Percentiles rank a stretch among this genome's conserved stretches.
These are phyloP conservation scores for Chiridota heheva DNA, from an alignment of 35 echinoderm and acorn worm species.

Conservation along the genomic window DNA sequence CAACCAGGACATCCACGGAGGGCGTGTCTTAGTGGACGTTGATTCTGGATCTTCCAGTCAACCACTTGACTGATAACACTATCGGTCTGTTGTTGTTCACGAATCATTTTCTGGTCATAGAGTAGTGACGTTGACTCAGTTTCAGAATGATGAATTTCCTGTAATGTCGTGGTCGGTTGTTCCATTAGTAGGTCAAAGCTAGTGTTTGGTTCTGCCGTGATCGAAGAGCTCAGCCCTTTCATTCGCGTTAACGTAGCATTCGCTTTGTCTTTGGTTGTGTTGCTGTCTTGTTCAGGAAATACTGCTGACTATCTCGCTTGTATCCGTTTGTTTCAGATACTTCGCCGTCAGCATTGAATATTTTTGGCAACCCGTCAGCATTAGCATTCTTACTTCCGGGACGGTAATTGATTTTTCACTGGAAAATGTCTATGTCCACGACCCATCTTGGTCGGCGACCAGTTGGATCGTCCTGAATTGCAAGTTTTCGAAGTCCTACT, in stretches of 20 bases:
- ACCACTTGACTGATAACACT: not conserved
- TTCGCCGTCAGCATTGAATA: no score
- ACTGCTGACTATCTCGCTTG: no score
- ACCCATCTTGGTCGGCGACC: slow-evolving; percentile 1
- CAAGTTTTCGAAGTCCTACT: not conserved
- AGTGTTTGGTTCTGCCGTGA: no score
- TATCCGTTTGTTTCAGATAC: no score
- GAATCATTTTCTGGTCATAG: not conserved
- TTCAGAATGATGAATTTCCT: not conserved
- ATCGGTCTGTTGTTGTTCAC: not conserved
- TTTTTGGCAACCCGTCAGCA: slow-evolving; percentile 27
- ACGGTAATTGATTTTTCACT: not conserved
- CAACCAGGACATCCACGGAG: not conserved
- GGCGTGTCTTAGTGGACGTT: not conserved
- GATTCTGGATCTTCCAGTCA: not conserved
- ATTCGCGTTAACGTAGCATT: not conserved
- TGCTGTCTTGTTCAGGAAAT: no score
- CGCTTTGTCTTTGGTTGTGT: no score
- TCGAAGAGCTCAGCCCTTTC: no score
- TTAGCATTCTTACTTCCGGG: slow-evolving; percentile 3
- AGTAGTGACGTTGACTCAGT: not conserved
- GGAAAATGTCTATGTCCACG: not conserved
- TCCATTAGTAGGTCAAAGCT: no score
- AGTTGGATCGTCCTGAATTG: not conserved
- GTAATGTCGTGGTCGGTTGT: not conserved